A percentile compares a stretch with the other conserved stretches of the same genome.
Evolutionary conservation across 2,797 vertebrate species (phyloP).

Genomic region (Phrynocephalus forsythii): DNA sequence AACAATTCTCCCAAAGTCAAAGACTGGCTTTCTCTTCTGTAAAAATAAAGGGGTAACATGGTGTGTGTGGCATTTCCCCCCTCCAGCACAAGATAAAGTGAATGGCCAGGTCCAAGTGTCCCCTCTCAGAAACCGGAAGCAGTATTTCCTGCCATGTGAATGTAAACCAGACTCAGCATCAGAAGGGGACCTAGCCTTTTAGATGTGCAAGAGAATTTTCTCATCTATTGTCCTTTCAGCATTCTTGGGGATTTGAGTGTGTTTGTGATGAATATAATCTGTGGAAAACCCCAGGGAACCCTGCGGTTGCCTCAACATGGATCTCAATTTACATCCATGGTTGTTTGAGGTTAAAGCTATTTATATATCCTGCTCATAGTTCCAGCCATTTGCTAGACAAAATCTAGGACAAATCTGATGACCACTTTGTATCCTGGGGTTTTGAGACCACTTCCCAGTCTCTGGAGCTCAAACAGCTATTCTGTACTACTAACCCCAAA

Average conservation of each 20-base stretch:
- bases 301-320: neutral
- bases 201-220: neutral
- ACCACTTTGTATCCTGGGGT: neutral
- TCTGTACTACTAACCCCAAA: neutral
- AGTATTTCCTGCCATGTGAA: neutral
- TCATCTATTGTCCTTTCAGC: neutral
- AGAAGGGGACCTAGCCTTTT: neutral
- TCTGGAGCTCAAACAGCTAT: neutral
- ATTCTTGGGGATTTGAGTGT: neutral
- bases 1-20: no score
- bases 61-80: no score
- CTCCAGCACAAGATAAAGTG: no score
- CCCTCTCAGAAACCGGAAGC: no score
- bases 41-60: no score
- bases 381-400: neutral
- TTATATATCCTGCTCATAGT: neutral
- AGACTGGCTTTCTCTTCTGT: no score
- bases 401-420: neutral
- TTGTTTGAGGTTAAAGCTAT: constrained; percentile 15
- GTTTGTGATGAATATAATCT: neutral
- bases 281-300: neutral
- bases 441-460: neutral
- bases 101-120: neutral
- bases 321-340: neutral
- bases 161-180: neutral